These are phyloP conservation scores for Cephus pygmeus DNA, from an alignment of 2,888 invertebrate species.

Conservation along the genomic window DNA sequence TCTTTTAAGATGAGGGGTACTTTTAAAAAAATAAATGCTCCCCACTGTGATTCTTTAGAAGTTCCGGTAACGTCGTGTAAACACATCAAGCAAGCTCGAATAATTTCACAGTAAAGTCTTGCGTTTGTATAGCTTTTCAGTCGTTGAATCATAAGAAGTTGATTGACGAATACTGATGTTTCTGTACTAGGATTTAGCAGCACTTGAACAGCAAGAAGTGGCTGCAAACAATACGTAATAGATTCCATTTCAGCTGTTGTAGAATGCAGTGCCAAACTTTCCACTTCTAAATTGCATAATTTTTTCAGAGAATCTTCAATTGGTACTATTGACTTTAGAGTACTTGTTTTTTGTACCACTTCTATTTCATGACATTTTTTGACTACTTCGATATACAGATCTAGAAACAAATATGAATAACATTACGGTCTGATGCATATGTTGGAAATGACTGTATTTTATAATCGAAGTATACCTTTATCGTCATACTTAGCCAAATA, in stretches of 20 bases:
- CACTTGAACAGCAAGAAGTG: conserved; percentile 86
- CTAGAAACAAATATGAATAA: conserved; percentile 55
- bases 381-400: conserved; percentile 74
- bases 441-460: not conserved
- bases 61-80: conserved; percentile 87
- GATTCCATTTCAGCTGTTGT: conserved; percentile 72
- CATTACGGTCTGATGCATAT: not conserved
- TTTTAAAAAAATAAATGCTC: conserved; percentile 93
- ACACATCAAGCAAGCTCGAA: conserved; percentile 90
- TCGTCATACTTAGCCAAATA: conserved; percentile 86
- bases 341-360: conserved; percentile 71
- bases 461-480: conserved; percentile 69
- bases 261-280: conserved; percentile 68
- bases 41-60: conserved; percentile 90
- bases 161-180: conserved; percentile 82
- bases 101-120: conserved; percentile 87
- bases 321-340: conserved; percentile 69
- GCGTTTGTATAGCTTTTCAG: conserved; percentile 85
- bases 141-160: conserved; percentile 85
- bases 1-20: conserved; percentile 84
- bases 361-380: conserved; percentile 84
- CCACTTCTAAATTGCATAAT: conserved; percentile 73
- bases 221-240: conserved; percentile 81
- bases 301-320: conserved; percentile 74
- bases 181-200: conserved; percentile 87